Conservation (phyloP, 2,797 vertebrate genomes). For the Notolepis coatsorum region DNA sequence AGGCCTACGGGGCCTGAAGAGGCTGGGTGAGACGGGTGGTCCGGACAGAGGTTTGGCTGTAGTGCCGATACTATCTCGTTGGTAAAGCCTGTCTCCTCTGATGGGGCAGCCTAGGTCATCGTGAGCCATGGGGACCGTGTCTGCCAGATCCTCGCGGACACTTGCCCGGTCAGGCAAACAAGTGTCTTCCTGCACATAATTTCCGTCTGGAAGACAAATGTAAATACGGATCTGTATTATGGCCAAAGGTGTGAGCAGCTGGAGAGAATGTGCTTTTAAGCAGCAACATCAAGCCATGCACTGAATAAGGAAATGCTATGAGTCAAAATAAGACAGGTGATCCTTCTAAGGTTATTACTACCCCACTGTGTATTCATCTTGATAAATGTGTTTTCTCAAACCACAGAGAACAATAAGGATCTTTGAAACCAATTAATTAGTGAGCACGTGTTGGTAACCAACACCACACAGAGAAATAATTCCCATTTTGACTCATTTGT, state of each 20-base stretch:
- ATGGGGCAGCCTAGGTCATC: constrained; percentile 80
- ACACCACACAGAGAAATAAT: constrained; percentile 40
- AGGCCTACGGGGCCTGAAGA: constrained; percentile 73
- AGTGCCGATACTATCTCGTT: constrained; percentile 72
- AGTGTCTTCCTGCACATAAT: constrained; percentile 84
- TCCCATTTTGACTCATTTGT: constrained; percentile 84
- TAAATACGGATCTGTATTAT: constrained; percentile 81
- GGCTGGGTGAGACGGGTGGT: constrained; percentile 76
- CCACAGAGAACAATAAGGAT: not conserved
- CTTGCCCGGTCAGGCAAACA: constrained; percentile 81
- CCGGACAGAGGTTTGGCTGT: constrained; percentile 76
- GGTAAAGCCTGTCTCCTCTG: constrained; percentile 79
- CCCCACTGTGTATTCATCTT: constrained; percentile 33
- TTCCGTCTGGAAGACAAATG: constrained; percentile 89
- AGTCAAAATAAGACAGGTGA: constrained; percentile 80
- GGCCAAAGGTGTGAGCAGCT: constrained; percentile 81
- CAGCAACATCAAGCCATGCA: constrained; percentile 77
- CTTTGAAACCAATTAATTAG: constrained; percentile 22
- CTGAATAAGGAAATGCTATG: constrained; percentile 66
- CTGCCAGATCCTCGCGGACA: constrained; percentile 79
- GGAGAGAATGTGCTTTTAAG: constrained; percentile 81
- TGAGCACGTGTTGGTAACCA: constrained; percentile 45
- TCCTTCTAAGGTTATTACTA: constrained; percentile 36
- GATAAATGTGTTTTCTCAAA: constrained; percentile 5
- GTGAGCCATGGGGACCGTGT: constrained; percentile 79